Evolutionary conservation across 2,888 invertebrate genomes (phyloP).

Genomic region (Nemotelus nigrinus): DNA sequence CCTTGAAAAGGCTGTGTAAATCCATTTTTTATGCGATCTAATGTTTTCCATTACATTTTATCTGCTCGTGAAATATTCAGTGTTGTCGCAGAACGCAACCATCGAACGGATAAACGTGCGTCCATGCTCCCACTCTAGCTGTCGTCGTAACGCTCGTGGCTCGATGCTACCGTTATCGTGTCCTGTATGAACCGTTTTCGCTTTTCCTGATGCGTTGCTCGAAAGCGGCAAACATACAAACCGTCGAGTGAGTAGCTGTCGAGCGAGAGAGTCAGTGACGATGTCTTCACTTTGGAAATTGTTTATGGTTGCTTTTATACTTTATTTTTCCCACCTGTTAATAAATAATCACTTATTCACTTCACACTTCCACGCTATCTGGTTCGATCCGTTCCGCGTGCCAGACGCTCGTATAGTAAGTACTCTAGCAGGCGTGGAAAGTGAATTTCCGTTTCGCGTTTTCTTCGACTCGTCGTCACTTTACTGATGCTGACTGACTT

Average conservation of each 20-base stretch:
- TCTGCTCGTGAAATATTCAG: constrained; percentile 39
- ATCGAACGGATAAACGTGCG: background rate
- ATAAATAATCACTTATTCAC: constrained; percentile 38
- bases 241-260: background rate
- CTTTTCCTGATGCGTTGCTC: background rate
- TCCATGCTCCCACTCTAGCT: constrained; percentile 7
- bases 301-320: constrained; percentile 38
- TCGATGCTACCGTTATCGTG: background rate
- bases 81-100: constrained; percentile 33
- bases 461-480: background rate
- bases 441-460: background rate
- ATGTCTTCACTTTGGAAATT: constrained; percentile 39
- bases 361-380: background rate
- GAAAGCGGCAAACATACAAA: background rate
- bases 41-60: constrained; percentile 66
- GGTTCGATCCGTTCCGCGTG: constrained; percentile 9
- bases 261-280: background rate
- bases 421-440: no score
- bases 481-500: background rate
- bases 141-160: constrained; percentile 2
- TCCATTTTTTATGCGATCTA: constrained; percentile 65
- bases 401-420: background rate
- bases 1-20: constrained; percentile 66
- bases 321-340: constrained; percentile 38
- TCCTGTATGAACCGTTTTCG: background rate